phyloP scores from a whole-genome alignment of 2,113 vertebrate genomes.

The Anseranas semipalmata region DNA sequence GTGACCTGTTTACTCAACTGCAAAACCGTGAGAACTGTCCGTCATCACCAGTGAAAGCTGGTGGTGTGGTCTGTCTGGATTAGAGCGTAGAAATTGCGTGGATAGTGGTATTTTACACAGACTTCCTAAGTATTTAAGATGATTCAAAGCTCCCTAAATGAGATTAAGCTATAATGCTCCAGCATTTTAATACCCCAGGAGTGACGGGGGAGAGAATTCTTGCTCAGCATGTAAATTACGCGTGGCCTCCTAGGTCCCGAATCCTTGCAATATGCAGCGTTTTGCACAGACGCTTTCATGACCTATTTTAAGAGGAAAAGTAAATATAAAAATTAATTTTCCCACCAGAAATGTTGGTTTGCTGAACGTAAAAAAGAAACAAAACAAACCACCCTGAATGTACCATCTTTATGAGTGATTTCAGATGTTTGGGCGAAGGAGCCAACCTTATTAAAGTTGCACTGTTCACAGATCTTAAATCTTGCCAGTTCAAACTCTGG shows the following conservation, averaged over 20 bases:
- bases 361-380: not conserved
- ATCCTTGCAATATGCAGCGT: not conserved
- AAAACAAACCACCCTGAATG: not conserved
- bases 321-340: not conserved
- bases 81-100: conserved; percentile 13
- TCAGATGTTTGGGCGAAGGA: not conserved
- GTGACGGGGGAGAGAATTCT: conserved; percentile 6
- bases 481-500: conserved; percentile 53
- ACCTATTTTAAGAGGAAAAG: not conserved
- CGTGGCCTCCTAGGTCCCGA: not conserved
- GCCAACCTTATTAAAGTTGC: conserved; percentile 15
- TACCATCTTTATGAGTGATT: not conserved
- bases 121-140: conserved; percentile 57
- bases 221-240: conserved; percentile 37
- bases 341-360: not conserved
- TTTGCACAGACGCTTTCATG: not conserved
- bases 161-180: conserved; percentile 55
- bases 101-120: conserved; percentile 53
- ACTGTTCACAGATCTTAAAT: conserved; percentile 11
- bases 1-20: not conserved
- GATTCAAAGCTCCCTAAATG: conserved; percentile 66
- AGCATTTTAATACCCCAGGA: conserved; percentile 50
- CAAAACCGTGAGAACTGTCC: not conserved
- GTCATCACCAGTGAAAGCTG: not conserved
- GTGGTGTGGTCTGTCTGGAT: not conserved